Conservation (phyloP, 1,140 invertebrate genomes). For the Pantala flavescens region DNA sequence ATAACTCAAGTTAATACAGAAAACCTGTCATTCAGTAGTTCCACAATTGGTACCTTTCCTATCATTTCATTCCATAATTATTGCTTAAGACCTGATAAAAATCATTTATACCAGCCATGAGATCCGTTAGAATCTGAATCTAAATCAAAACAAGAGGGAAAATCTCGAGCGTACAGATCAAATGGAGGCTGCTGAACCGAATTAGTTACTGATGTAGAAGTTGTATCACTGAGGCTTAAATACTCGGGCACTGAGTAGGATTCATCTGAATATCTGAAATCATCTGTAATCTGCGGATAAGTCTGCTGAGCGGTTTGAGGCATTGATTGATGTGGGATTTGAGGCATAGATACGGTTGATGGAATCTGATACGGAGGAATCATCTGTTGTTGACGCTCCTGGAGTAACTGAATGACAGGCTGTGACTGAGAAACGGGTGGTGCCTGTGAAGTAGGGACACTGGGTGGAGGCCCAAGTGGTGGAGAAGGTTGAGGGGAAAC, state of each 20-base stretch:
- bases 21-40: no score
- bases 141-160: not conserved
- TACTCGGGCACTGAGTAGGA: no score
- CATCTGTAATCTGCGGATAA: no score
- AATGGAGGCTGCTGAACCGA: not conserved
- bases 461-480: not conserved
- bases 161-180: not conserved
- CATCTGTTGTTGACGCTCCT: not conserved
- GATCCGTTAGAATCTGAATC: not conserved
- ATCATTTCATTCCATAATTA: no score
- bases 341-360: not conserved
- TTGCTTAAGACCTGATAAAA: conserved; percentile 13
- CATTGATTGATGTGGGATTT: not conserved
- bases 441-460: not conserved
- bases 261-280: no score
- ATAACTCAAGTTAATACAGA: no score
- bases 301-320: not conserved
- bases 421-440: not conserved
- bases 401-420: not conserved
- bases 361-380: not conserved
- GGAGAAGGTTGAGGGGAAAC: not conserved
- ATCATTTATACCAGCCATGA: conserved; percentile 17
- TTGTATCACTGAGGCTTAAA: no score
- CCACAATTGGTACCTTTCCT: no score
- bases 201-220: no score